phyloP scores from a whole-genome alignment of 64 coral and sea anemone genomes.

The Trachythela sp. region DNA sequence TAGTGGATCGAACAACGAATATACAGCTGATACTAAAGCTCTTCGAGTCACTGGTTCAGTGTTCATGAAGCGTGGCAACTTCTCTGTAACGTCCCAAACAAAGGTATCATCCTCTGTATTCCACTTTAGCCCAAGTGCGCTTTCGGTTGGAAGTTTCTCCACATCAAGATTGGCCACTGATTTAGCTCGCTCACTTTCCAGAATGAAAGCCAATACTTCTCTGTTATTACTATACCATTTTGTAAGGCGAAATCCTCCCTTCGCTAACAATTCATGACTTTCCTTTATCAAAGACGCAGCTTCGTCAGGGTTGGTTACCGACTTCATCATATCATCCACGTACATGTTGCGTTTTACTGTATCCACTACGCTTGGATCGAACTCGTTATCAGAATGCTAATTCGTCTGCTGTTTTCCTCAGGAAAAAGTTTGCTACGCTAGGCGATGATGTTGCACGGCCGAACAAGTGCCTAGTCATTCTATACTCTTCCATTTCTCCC shows the following conservation, averaged over 20 bases:
- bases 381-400: background rate
- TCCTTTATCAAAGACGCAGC: background rate
- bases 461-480: background rate
- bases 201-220: background rate
- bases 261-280: background rate
- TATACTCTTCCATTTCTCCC: background rate
- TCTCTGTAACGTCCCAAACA: background rate
- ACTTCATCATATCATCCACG: background rate
- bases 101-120: background rate
- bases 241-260: background rate
- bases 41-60: background rate
- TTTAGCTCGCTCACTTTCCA: background rate
- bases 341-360: background rate
- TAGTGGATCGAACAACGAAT: background rate
- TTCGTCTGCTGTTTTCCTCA: background rate
- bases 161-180: background rate
- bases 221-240: background rate
- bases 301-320: background rate
- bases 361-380: background rate
- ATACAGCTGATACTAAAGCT: background rate
- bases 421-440: background rate
- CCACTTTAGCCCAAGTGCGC: background rate
- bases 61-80: background rate
- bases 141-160: background rate
- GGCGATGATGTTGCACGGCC: background rate